Evolutionary conservation across 1,140 invertebrate genomes (phyloP).

Genomic region (Neodiprion virginianus): DNA sequence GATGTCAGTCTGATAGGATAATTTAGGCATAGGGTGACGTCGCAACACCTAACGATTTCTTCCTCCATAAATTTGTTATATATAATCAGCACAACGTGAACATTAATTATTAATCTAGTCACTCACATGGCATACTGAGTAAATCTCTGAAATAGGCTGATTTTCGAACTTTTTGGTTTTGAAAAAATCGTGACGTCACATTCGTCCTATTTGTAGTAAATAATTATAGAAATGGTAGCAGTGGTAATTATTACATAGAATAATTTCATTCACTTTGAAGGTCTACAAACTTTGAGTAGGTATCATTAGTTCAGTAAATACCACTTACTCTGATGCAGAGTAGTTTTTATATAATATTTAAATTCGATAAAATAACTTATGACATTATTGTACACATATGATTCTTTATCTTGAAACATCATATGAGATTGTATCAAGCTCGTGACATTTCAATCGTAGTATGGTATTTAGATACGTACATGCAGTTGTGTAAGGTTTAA

Average conservation of each 20-base stretch:
- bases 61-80: no score
- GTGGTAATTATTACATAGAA: not conserved
- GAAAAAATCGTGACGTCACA: no score
- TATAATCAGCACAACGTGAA: no score
- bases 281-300: not conserved
- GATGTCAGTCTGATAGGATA: slow-evolving; percentile 8
- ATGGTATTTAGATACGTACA: not conserved
- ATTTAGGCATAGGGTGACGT: not conserved
- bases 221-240: not conserved
- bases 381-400: not conserved
- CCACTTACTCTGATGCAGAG: slow-evolving; percentile 52
- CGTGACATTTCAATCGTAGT: not conserved
- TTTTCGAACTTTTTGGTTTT: no score
- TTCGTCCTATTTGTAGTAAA: not conserved
- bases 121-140: no score
- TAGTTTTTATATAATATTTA: slow-evolving; percentile 17
- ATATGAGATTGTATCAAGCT: not conserved
- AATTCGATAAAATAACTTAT: not conserved
- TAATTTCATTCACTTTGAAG: slow-evolving; percentile 1
- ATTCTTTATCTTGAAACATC: no score
- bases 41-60: not conserved
- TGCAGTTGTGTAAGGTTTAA: not conserved
- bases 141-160: no score
- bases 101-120: no score
- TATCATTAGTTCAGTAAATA: slow-evolving; percentile 42